Conservation (phyloP, 1,140 invertebrate genomes). For the Drosophila lacertosa region DNA sequence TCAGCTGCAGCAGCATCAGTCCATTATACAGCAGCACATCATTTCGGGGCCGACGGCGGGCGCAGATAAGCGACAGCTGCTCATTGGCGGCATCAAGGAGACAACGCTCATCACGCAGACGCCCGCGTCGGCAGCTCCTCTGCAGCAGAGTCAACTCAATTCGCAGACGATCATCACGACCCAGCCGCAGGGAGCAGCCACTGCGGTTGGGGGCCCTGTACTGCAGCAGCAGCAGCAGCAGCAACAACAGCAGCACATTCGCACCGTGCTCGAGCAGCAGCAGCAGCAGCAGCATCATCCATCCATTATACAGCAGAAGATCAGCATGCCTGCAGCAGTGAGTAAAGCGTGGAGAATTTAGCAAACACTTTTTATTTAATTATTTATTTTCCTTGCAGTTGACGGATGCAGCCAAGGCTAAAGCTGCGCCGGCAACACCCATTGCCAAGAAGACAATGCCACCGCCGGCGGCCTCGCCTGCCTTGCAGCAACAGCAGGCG, state of each 20-base stretch:
- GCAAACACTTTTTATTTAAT: too few species aligned
- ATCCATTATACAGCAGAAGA: slow-evolving; percentile 73
- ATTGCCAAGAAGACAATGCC: slow-evolving; percentile 11
- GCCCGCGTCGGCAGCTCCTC: slow-evolving; percentile 42
- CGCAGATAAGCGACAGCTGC: slow-evolving; percentile 68
- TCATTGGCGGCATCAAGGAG: slow-evolving; percentile 71
- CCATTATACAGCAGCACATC: slow-evolving; percentile 82
- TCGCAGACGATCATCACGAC: slow-evolving; percentile 81
- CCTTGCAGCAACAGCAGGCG: slow-evolving; percentile 1
- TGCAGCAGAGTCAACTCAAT: slow-evolving; percentile 75
- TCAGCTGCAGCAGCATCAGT: slow-evolving; percentile 79
- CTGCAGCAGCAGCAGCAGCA: slow-evolving; percentile 65
- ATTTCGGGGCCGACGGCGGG: slow-evolving; percentile 64
- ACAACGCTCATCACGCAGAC: slow-evolving; percentile 78
- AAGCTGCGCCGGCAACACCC: too few species aligned
- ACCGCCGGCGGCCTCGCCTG: not conserved
- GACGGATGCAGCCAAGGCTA: too few species aligned
- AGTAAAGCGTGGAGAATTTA: too few species aligned
- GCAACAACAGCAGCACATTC: slow-evolving; percentile 69
- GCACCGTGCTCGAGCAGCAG: slow-evolving; percentile 59
- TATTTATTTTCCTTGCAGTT: too few species aligned
- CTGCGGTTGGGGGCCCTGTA: slow-evolving; percentile 5
- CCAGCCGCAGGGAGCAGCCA: slow-evolving; percentile 36
- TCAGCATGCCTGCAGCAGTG: slow-evolving; percentile 55
- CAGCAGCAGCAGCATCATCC: slow-evolving; percentile 74